A percentile compares a stretch with the other conserved stretches of the same genome.
Conservation (phyloP, 2,113 vertebrate species). For the Dasypus novemcinctus region DNA sequence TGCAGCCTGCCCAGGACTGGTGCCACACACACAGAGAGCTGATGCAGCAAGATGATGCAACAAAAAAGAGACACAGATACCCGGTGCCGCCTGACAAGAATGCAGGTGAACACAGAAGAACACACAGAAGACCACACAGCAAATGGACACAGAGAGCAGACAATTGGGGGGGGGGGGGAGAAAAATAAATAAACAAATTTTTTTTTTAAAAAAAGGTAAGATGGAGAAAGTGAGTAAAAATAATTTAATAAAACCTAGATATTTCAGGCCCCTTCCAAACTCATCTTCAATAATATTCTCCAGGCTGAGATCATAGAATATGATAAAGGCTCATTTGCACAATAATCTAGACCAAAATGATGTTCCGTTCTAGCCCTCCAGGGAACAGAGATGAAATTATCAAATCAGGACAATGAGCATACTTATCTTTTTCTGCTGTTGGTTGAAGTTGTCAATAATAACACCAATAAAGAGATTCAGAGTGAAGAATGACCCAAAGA, state of each 20-base stretch:
- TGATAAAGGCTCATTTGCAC: background rate
- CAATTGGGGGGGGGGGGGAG: no score
- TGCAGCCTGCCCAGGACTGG: no score
- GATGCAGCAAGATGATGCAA: no score
- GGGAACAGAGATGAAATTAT: background rate
- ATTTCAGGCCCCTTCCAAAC: background rate
- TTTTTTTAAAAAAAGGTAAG: background rate
- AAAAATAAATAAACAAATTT: no score
- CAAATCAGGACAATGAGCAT: slow-evolving; percentile 29
- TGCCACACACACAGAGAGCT: no score
- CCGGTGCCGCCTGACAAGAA: no score
- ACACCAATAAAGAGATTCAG: slow-evolving; percentile 98
- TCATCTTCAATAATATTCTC: background rate
- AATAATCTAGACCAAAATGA: background rate
- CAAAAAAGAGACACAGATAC: no score
- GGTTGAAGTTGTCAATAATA: slow-evolving; percentile 99
- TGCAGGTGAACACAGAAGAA: no score
- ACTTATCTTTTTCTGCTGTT: slow-evolving; percentile 99
- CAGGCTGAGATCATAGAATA: background rate
- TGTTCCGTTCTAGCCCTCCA: background rate
- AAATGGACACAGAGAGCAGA: no score
- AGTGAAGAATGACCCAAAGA: slow-evolving; percentile 99
- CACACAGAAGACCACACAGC: no score
- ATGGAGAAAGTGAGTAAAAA: background rate
- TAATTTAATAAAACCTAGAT: background rate